phyloP scores from a whole-genome alignment of 2,888 invertebrate genomes.

The Scaeva pyrastri region DNA sequence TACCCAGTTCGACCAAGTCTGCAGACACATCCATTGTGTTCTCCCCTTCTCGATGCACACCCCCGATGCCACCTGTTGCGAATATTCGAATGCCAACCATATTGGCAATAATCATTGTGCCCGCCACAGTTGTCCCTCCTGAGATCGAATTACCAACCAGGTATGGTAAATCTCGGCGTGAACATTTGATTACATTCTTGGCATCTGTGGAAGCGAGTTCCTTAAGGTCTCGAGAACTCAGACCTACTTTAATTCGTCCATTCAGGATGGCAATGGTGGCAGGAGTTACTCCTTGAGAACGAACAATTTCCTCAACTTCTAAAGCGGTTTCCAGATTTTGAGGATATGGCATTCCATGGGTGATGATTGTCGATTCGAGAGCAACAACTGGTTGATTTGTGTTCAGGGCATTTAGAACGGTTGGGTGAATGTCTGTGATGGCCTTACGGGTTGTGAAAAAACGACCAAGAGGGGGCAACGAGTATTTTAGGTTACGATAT shows the following conservation, averaged over 20 bases:
- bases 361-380: slow-evolving; percentile 98
- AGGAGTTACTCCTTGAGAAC: slow-evolving; percentile 91
- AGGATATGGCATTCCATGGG: slow-evolving; percentile 99
- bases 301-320: slow-evolving; percentile 91
- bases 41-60: slow-evolving; percentile 96
- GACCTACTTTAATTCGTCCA: slow-evolving; percentile 93
- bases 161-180: slow-evolving; percentile 93
- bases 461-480: slow-evolving; percentile 9
- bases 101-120: slow-evolving; percentile 94
- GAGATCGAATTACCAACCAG: slow-evolving; percentile 88
- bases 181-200: slow-evolving; percentile 89
- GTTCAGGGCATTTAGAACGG: slow-evolving; percentile 88
- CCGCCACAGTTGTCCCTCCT: slow-evolving; percentile 98
- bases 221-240: slow-evolving; percentile 87
- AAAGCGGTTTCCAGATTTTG: slow-evolving; percentile 94
- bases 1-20: slow-evolving; percentile 95
- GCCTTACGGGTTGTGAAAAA: slow-evolving; percentile 23
- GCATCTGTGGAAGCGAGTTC: slow-evolving; percentile 85
- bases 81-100: slow-evolving; percentile 94
- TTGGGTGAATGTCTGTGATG: slow-evolving; percentile 85
- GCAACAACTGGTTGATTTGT: slow-evolving; percentile 92
- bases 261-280: slow-evolving; percentile 96
- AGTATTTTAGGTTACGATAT: not conserved
- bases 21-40: slow-evolving; percentile 96
- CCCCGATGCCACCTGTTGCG: slow-evolving; percentile 95